Evolutionary conservation across 37 sponge, comb jelly and placozoan species (phyloP).

Genomic region (Diacarnus erythraeanus): DNA sequence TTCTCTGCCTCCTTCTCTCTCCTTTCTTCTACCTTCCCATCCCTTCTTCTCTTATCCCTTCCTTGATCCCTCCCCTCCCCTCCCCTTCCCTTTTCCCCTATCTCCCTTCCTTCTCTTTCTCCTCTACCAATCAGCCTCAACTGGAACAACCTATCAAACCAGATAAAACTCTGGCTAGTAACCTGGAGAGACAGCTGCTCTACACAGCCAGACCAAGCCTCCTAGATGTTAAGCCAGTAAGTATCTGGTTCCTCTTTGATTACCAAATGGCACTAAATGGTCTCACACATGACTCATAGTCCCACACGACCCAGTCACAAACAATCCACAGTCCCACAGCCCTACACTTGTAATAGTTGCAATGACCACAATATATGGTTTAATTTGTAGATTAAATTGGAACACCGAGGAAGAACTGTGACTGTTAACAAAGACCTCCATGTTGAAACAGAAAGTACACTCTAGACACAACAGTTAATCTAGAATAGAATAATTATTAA

Average conservation of each 20-base stretch:
- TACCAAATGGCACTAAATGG: too few species aligned
- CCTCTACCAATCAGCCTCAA: slow-evolving; percentile 3
- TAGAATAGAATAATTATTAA: background rate
- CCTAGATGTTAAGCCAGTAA: slow-evolving; percentile 9
- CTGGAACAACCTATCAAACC: slow-evolving; percentile 27
- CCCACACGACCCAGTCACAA: too few species aligned
- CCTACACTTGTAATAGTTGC: too few species aligned
- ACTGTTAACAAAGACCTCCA: background rate
- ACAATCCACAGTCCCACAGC: too few species aligned
- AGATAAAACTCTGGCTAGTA: slow-evolving; percentile 21
- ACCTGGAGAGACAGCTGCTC: slow-evolving; percentile 59
- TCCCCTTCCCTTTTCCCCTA: background rate
- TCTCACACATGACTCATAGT: too few species aligned
- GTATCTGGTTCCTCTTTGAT: too few species aligned
- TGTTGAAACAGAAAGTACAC: background rate
- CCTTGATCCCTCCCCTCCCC: background rate
- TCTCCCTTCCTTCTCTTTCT: background rate
- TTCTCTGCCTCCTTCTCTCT: background rate
- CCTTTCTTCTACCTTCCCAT: background rate
- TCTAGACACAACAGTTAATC: too few species aligned
- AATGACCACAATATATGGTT: too few species aligned
- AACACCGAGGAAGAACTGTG: background rate
- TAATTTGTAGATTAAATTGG: background rate
- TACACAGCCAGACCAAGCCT: slow-evolving; percentile 32
- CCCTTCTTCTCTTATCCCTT: background rate